phyloP scores from a whole-genome alignment of 2,113 vertebrate species.

The Cebidichthys violaceus region DNA sequence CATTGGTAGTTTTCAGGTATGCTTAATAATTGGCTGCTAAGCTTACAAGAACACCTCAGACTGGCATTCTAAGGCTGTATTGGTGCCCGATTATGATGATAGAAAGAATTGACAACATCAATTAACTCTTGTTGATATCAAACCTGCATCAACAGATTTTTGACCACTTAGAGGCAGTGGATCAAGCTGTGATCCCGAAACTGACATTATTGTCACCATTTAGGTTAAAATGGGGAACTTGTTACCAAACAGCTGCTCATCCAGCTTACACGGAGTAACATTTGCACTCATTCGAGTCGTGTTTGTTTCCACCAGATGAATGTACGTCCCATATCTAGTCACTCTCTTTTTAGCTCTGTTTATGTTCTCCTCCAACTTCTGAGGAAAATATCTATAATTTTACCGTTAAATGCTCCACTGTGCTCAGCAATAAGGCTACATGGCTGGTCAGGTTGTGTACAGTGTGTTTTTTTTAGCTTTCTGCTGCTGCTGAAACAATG shows the following conservation, averaged over 20 bases:
- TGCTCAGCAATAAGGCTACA: too few relatives aligned
- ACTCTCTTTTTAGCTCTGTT: not conserved
- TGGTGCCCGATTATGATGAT: not conserved
- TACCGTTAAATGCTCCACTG: too few relatives aligned
- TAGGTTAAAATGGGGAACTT: not conserved
- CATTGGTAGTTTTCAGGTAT: not conserved
- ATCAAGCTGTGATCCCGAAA: not conserved
- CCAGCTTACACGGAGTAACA: not conserved
- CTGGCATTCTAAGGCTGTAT: not conserved
- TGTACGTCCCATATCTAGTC: not conserved
- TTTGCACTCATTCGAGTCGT: not conserved
- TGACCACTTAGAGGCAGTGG: not conserved
- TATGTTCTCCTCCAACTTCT: not conserved
- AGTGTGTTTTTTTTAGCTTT: not conserved
- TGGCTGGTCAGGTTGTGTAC: not conserved
- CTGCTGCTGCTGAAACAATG: too few relatives aligned
- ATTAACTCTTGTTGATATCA: not conserved
- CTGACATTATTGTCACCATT: not conserved
- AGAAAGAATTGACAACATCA: not conserved
- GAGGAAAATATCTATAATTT: too few relatives aligned
- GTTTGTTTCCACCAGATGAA: not conserved
- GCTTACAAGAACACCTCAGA: not conserved
- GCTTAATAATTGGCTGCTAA: not conserved
- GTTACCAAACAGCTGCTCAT: not conserved
- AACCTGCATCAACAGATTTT: not conserved